phyloP scores from a whole-genome alignment of 2,888 invertebrate genomes.

The Luperina nickerlii region DNA sequence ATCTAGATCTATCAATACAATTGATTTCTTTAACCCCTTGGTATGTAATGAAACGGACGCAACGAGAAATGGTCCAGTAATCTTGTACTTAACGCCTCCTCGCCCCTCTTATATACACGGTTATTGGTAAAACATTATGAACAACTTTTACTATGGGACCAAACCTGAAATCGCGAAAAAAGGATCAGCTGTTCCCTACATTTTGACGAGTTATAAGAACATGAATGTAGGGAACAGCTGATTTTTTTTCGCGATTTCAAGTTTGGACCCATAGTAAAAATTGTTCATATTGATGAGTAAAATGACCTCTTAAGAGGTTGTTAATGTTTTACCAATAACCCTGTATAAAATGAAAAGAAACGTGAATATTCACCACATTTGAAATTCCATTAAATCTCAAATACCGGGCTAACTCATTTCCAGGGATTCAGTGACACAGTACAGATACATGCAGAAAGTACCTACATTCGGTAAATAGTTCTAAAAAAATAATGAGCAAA shows the following conservation, averaged over 20 bases:
- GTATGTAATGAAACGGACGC: not conserved
- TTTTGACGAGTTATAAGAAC: too few relatives aligned
- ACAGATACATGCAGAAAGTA: slow-evolving; percentile 4
- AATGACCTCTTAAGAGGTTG: too few relatives aligned
- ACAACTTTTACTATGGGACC: too few relatives aligned
- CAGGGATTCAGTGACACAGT: slow-evolving; percentile 6
- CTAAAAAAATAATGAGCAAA: not conserved
- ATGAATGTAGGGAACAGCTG: too few relatives aligned
- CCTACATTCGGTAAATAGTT: not conserved
- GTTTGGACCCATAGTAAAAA: too few relatives aligned
- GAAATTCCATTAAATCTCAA: slow-evolving; percentile 52
- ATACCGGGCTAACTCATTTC: slow-evolving; percentile 36
- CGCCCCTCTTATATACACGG: slow-evolving; percentile 22
- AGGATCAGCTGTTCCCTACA: too few relatives aligned
- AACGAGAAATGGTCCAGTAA: not conserved
- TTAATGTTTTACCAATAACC: too few relatives aligned
- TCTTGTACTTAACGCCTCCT: not conserved
- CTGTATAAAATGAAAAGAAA: slow-evolving; percentile 21
- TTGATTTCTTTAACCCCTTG: not conserved
- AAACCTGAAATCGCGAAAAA: too few relatives aligned
- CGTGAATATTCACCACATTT: slow-evolving; percentile 45
- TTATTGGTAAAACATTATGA: too few relatives aligned
- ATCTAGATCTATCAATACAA: too few relatives aligned
- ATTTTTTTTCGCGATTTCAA: too few relatives aligned
- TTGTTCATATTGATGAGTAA: too few relatives aligned